phyloP scores from a whole-genome alignment of 2,888 invertebrate genomes.

The Melanostoma scalare region DNA sequence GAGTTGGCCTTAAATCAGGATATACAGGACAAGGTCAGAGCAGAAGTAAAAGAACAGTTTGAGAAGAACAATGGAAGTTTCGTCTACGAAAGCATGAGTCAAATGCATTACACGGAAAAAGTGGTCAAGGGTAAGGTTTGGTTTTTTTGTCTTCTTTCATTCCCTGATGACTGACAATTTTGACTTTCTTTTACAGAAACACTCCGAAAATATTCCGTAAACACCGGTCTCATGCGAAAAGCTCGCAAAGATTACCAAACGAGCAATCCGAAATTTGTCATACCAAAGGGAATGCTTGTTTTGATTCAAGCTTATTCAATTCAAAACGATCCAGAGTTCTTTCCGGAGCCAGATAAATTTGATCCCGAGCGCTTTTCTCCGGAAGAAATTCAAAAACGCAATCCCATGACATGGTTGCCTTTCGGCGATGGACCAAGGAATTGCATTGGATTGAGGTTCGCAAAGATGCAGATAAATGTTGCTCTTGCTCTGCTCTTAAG shows the following conservation, averaged over 20 bases:
- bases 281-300: conserved; percentile 68
- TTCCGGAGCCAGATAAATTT: conserved; percentile 72
- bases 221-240: too few relatives aligned
- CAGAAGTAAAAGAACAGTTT: conserved; percentile 81
- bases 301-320: conserved; percentile 61
- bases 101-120: conserved; percentile 82
- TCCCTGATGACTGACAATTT: too few relatives aligned
- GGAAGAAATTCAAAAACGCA: too few relatives aligned
- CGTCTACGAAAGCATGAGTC: conserved; percentile 79
- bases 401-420: too few relatives aligned
- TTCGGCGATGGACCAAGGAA: too few relatives aligned
- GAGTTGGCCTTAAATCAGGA: conserved; percentile 83
- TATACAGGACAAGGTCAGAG: conserved; percentile 81
- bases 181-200: too few relatives aligned
- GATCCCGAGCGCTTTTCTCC: conserved; percentile 65
- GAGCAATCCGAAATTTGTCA: not conserved
- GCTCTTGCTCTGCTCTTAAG: conserved; percentile 5
- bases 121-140: conserved; percentile 82
- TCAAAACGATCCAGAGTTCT: conserved; percentile 62
- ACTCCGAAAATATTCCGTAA: too few relatives aligned
- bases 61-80: conserved; percentile 79
- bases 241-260: too few relatives aligned
- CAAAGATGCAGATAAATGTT: too few relatives aligned
- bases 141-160: conserved; percentile 30
- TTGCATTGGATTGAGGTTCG: too few relatives aligned